Percentiles rank a stretch among this genome's conserved stretches.
Conservation (phyloP, 1,140 invertebrate species). For the Ptiloglossa arizonensis region DNA sequence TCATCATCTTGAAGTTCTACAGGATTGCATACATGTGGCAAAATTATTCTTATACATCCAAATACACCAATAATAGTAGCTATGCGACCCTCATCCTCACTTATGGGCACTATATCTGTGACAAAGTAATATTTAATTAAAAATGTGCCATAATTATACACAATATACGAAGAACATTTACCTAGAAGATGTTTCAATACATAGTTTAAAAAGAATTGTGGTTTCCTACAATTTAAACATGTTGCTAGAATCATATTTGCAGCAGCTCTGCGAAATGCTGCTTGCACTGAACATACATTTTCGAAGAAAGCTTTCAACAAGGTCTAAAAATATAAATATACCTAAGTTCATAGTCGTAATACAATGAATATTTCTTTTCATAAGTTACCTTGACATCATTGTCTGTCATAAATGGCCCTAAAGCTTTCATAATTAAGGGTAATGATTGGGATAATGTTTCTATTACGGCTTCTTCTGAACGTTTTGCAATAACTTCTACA, state of each 20-base stretch:
- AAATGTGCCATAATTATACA: conserved; percentile 9
- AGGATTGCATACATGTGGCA: conserved; percentile 81
- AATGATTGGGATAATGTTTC: conserved; percentile 88
- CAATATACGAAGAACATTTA: conserved; percentile 52
- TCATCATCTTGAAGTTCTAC: conserved; percentile 62
- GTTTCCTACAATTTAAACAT: conserved; percentile 85
- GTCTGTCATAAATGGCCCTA: conserved; percentile 89
- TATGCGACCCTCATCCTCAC: conserved; percentile 78
- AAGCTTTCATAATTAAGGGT: conserved; percentile 86
- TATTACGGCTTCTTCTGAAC: conserved; percentile 88
- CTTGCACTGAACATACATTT: conserved; percentile 84
- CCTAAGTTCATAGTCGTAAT: conserved; percentile 51
- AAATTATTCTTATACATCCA: conserved; percentile 84
- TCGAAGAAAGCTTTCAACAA: conserved; percentile 86
- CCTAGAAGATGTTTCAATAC: conserved; percentile 82
- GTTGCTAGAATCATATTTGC: conserved; percentile 85
- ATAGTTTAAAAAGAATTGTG: conserved; percentile 84
- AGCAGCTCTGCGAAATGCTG: conserved; percentile 85
- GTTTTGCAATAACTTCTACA: conserved; percentile 85
- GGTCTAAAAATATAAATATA: conserved; percentile 75
- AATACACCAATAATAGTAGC: conserved; percentile 85
- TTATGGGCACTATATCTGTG: conserved; percentile 83
- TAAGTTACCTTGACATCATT: conserved; percentile 86
- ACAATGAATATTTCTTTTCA: conserved; percentile 23
- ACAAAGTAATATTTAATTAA: conserved; percentile 72